Evolutionary conservation across 2,888 invertebrate species (phyloP).

Genomic region (Andrena minutula): DNA sequence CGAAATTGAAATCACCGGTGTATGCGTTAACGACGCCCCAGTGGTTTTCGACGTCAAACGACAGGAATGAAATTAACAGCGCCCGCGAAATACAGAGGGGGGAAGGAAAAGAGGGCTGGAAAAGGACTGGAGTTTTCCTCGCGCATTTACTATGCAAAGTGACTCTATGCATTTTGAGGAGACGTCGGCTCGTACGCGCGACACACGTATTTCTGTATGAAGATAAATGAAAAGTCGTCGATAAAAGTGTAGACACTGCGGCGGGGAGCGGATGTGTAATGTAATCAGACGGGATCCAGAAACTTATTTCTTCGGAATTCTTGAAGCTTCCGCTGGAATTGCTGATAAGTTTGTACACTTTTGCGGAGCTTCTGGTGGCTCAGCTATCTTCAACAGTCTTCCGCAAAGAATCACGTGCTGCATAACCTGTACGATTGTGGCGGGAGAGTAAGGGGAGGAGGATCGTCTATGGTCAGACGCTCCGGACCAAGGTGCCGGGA

Average conservation of each 20-base stretch:
- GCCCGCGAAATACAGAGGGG: slow-evolving; percentile 30
- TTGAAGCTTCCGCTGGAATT: not conserved
- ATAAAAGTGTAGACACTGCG: not conserved
- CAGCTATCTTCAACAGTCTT: too few species aligned
- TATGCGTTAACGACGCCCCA: slow-evolving; percentile 43
- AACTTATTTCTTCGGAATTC: not conserved
- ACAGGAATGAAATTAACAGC: slow-evolving; percentile 66
- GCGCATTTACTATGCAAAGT: slow-evolving; percentile 70
- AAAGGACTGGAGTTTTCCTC: slow-evolving; percentile 39
- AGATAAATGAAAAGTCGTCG: not conserved
- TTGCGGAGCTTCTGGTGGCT: too few species aligned
- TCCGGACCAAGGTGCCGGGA: not conserved
- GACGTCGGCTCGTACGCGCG: slow-evolving; percentile 23
- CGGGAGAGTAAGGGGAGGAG: not conserved
- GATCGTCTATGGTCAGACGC: not conserved
- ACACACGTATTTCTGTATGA: not conserved
- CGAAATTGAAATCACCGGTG: slow-evolving; percentile 57
- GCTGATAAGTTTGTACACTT: too few species aligned
- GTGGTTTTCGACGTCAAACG: slow-evolving; percentile 62
- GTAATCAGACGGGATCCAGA: not conserved
- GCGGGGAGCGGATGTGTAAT: not conserved
- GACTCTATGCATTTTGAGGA: slow-evolving; percentile 72
- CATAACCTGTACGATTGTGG: too few species aligned
- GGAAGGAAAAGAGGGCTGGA: slow-evolving; percentile 5
- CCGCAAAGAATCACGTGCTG: not conserved